Evolutionary conservation across 2,113 vertebrate species (phyloP).

Genomic region (Centropus unirufus): DNA sequence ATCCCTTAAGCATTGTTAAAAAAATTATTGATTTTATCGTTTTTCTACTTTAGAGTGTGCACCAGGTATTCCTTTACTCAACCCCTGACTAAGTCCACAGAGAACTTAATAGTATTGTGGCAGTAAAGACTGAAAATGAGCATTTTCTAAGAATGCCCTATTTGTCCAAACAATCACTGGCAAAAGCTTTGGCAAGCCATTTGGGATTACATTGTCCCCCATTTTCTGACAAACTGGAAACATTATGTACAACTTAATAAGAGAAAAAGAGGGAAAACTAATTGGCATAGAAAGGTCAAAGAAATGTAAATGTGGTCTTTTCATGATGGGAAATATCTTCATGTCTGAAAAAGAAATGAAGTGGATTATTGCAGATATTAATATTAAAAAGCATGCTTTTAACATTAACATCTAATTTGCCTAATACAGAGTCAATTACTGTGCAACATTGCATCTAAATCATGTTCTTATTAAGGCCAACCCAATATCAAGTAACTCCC

Average conservation of each 20-base stretch:
- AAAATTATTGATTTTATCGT: not conserved
- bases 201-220: not conserved
- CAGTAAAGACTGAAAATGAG: not conserved
- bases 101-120: not conserved
- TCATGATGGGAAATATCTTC: not conserved
- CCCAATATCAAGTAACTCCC: not conserved
- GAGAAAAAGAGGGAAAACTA: not conserved
- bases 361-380: not conserved
- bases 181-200: not conserved
- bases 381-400: constrained; percentile 7
- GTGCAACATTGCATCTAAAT: constrained; percentile 12
- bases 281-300: not conserved
- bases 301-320: not conserved
- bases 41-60: not conserved
- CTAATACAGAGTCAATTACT: constrained; percentile 7
- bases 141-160: not conserved
- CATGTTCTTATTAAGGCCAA: not conserved
- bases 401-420: constrained; percentile 39
- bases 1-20: not conserved
- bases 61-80: not conserved
- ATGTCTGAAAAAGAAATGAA: not conserved
- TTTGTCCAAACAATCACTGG: not conserved
- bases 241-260: not conserved
- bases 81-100: not conserved
- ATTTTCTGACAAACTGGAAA: constrained; percentile 1